Percentiles rank a stretch among this genome's conserved stretches.
Evolutionary conservation across 1,140 invertebrate genomes (phyloP).

Genomic region (Brachionus manjavacas): DNA sequence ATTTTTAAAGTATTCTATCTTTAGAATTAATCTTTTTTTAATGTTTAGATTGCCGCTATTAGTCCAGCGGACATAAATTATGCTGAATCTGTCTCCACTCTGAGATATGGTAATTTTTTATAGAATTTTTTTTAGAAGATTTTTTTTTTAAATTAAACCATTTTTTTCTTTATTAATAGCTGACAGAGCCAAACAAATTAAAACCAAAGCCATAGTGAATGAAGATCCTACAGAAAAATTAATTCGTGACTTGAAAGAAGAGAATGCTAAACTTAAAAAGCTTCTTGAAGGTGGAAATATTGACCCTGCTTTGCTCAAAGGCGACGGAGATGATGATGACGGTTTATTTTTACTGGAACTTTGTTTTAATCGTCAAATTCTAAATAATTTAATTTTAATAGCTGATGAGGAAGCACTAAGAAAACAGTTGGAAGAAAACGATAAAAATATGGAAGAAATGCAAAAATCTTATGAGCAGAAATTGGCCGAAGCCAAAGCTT

Average conservation of each 20-base stretch:
- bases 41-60: constrained; percentile 55
- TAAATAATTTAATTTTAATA: constrained; percentile 43
- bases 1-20: too few species aligned
- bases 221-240: constrained; percentile 63
- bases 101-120: constrained; percentile 69
- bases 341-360: background rate
- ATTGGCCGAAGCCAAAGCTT: constrained; percentile 53
- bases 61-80: constrained; percentile 59
- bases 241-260: constrained; percentile 59
- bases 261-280: constrained; percentile 55
- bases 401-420: constrained; percentile 58
- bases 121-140: too few species aligned
- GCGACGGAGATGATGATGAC: constrained; percentile 46
- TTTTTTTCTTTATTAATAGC: constrained; percentile 48
- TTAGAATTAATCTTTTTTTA: constrained; percentile 34
- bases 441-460: constrained; percentile 61
- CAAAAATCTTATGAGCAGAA: constrained; percentile 62
- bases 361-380: background rate
- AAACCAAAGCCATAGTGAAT: constrained; percentile 62
- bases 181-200: constrained; percentile 64
- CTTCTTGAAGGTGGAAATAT: constrained; percentile 54
- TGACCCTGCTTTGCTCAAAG: constrained; percentile 47
- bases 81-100: constrained; percentile 57
- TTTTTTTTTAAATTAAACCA: background rate
- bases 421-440: constrained; percentile 60